A percentile compares a stretch with the other conserved stretches of the same genome.
Evolutionary conservation across 2,888 invertebrate genomes (phyloP).

Genomic region (Argyresthia goedartella): DNA sequence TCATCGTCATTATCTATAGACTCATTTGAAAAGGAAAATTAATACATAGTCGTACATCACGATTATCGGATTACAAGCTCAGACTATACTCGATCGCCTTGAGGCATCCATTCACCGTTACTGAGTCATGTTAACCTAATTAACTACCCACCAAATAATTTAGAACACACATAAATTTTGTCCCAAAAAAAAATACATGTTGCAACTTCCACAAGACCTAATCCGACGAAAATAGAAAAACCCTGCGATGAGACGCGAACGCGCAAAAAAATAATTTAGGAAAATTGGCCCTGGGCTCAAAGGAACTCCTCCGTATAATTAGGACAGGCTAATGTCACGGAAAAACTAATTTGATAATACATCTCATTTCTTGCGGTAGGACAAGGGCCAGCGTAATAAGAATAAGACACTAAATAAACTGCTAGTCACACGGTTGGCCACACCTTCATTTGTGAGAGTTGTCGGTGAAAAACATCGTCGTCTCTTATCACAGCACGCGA

Average conservation of each 20-base stretch:
- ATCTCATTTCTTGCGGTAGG: slow-evolving; percentile 42
- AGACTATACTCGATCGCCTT: too few relatives aligned
- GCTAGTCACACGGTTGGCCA: slow-evolving; percentile 47
- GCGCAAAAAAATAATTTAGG: slow-evolving; percentile 38
- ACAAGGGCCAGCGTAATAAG: slow-evolving; percentile 45
- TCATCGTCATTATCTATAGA: too few relatives aligned
- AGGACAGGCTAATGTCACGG: slow-evolving; percentile 61
- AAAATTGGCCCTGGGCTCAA: slow-evolving; percentile 51
- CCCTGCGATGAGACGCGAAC: neutral
- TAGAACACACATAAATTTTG: too few relatives aligned
- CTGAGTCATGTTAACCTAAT: too few relatives aligned
- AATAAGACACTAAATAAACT: slow-evolving; percentile 61
- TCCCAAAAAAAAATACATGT: too few relatives aligned
- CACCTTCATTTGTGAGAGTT: slow-evolving; percentile 36
- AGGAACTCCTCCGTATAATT: slow-evolving; percentile 46
- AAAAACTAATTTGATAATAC: slow-evolving; percentile 69
- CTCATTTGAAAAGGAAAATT: too few relatives aligned
- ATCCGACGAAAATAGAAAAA: slow-evolving; percentile 3
- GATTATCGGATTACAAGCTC: too few relatives aligned
- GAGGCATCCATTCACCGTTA: too few relatives aligned
- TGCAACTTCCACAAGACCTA: neutral
- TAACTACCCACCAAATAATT: too few relatives aligned
- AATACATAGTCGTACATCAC: too few relatives aligned
- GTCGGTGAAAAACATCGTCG: slow-evolving; percentile 27
- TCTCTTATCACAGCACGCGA: slow-evolving; percentile 2